Percentiles rank a stretch among this genome's conserved stretches.
These are phyloP conservation scores for Keiferia lycopersicella DNA, from an alignment of 2,888 invertebrate species.

Conservation along the genomic window DNA sequence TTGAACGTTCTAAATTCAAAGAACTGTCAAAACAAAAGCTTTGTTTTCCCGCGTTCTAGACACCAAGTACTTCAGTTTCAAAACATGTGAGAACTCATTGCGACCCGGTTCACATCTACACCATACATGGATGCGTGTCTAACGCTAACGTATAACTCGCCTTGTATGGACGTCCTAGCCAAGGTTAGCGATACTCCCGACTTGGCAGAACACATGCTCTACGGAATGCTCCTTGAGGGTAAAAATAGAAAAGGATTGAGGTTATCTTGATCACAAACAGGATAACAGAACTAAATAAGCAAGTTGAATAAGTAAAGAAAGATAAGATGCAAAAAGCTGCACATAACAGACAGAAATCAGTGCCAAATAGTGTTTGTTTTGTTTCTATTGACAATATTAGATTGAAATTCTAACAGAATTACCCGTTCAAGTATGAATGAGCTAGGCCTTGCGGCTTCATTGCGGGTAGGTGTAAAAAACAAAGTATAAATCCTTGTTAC, in stretches of 20 bases:
- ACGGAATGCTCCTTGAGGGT: slow-evolving; percentile 30
- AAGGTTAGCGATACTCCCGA: slow-evolving; percentile 40
- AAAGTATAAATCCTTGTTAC: slow-evolving; percentile 27
- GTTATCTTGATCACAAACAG: slow-evolving; percentile 8
- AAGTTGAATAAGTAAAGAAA: not conserved
- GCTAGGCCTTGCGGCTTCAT: slow-evolving; percentile 25
- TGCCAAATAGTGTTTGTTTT: not conserved
- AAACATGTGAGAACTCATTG: slow-evolving; percentile 17
- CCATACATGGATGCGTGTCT: slow-evolving; percentile 38
- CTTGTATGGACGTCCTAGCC: slow-evolving; percentile 50
- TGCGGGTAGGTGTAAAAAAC: slow-evolving; percentile 24
- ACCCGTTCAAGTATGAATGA: slow-evolving; percentile 15
- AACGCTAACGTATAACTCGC: slow-evolving; percentile 36
- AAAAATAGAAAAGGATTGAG: slow-evolving; percentile 21
- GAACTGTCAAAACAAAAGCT: not conserved
- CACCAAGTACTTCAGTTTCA: not conserved
- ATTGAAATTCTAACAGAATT: slow-evolving; percentile 13
- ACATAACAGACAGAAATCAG: not conserved
- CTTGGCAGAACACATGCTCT: slow-evolving; percentile 26
- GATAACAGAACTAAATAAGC: not conserved
- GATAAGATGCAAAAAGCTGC: not conserved
- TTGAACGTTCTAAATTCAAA: slow-evolving; percentile 13
- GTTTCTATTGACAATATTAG: not conserved
- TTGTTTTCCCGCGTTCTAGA: slow-evolving; percentile 12
- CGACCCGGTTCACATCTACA: slow-evolving; percentile 36